These are phyloP conservation scores for Trichogramma pretiosum DNA, from an alignment of 1,140 invertebrate genomes.

Conservation along the genomic window DNA sequence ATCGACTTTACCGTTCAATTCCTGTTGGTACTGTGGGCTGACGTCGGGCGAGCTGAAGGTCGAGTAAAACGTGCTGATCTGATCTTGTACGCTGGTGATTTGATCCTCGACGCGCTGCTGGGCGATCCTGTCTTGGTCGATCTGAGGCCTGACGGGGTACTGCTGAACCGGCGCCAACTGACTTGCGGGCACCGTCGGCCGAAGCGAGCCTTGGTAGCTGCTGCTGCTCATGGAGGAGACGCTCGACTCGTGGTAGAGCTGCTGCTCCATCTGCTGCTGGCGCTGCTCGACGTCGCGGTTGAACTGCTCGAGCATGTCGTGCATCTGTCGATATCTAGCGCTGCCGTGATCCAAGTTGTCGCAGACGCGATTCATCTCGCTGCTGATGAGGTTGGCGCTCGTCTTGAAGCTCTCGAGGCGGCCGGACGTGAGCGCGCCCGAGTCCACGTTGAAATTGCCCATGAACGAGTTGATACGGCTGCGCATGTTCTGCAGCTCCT, in stretches of 20 bases:
- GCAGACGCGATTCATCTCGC: slow-evolving; percentile 7
- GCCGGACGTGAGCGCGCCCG: neutral
- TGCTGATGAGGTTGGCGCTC: slow-evolving; percentile 1
- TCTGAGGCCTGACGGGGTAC: neutral
- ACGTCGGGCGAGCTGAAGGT: neutral
- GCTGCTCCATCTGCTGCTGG: neutral
- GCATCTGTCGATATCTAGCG: slow-evolving; percentile 8
- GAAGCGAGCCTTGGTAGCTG: neutral
- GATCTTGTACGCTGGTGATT: neutral
- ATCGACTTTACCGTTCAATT: neutral
- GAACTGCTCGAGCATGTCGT: slow-evolving; percentile 1
- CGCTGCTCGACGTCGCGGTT: slow-evolving; percentile 1
- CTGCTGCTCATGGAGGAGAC: neutral
- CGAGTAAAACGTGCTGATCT: neutral
- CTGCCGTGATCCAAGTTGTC: slow-evolving; percentile 2
- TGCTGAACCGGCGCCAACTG: neutral
- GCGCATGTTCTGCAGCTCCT: slow-evolving; percentile 4
- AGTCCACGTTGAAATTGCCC: neutral
- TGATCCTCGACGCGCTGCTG: neutral
- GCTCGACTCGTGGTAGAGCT: neutral
- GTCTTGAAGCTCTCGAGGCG: slow-evolving; percentile 3
- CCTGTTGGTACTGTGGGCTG: neutral
- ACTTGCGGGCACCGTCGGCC: neutral
- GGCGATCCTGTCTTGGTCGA: neutral
- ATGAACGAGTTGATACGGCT: slow-evolving; percentile 11